Percentiles rank a stretch among this genome's conserved stretches.
Conservation (phyloP, 2,113 vertebrate species). For the Kobus ellipsiprymnus region DNA sequence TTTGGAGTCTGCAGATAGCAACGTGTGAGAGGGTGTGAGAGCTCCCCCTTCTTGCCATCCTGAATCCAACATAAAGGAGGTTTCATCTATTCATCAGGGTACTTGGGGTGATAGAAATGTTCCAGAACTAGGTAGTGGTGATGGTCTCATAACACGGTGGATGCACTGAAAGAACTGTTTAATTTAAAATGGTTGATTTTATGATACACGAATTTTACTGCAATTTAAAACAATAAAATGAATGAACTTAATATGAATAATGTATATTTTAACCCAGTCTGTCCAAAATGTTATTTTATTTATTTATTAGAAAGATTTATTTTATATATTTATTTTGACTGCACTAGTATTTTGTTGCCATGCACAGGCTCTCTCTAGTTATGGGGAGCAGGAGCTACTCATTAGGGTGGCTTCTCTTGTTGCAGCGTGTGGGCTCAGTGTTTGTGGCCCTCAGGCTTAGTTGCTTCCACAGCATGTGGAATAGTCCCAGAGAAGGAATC, state of each 20-base stretch:
- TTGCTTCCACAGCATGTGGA: neutral
- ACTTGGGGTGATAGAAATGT: neutral
- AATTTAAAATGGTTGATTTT: neutral
- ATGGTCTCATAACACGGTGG: neutral
- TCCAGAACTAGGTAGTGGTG: neutral
- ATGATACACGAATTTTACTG: neutral
- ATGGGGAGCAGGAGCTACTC: neutral
- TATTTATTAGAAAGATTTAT: neutral
- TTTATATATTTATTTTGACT: neutral
- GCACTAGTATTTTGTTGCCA: neutral
- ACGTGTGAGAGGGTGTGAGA: neutral
- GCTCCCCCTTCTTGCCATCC: neutral
- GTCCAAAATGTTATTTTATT: neutral
- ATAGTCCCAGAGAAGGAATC: neutral
- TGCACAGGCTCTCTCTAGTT: neutral
- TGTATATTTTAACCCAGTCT: neutral
- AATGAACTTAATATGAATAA: neutral
- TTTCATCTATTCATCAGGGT: neutral
- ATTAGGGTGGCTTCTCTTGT: neutral
- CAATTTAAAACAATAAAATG: neutral
- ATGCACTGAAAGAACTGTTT: too few species aligned
- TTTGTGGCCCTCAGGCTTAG: neutral
- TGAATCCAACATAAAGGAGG: neutral
- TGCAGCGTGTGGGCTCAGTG: neutral
- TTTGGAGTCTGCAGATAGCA: neutral